Conservation (phyloP, 2,797 vertebrate species). For the Esox lucius region DNA sequence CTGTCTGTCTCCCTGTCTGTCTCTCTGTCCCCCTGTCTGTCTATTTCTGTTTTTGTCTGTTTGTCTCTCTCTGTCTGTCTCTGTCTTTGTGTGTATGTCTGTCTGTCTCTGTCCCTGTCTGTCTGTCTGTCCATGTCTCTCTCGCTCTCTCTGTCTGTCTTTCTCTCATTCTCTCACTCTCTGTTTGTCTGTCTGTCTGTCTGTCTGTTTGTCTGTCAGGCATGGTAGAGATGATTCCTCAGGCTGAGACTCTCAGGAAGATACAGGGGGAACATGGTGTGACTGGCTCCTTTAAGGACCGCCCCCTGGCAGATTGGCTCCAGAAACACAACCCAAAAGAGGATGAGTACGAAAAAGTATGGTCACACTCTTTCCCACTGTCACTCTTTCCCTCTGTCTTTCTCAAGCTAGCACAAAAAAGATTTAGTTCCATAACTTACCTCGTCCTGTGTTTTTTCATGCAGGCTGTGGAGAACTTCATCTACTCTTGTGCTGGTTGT, state of each 20-base stretch:
- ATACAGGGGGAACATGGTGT: slow-evolving; percentile 97
- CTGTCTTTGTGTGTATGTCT: too few relatives aligned
- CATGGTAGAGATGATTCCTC: slow-evolving; percentile 98
- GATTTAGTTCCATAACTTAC: background rate
- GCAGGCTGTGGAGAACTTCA: slow-evolving; percentile 97
- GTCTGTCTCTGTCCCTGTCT: background rate
- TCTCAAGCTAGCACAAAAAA: background rate
- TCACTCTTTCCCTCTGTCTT: background rate
- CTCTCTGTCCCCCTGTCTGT: too few relatives aligned
- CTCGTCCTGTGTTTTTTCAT: background rate
- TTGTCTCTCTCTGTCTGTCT: background rate
- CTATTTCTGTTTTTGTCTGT: background rate
- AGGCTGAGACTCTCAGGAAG: slow-evolving; percentile 91
- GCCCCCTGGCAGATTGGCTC: slow-evolving; percentile 91
- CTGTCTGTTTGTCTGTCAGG: slow-evolving; percentile 66
- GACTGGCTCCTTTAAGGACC: slow-evolving; percentile 95
- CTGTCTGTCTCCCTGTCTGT: background rate
- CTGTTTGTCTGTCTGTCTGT: background rate
- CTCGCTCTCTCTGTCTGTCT: too few relatives aligned
- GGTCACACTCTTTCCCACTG: background rate
- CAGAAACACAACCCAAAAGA: slow-evolving; percentile 94
- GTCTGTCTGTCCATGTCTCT: background rate
- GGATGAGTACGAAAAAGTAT: slow-evolving; percentile 94
- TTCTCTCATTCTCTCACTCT: background rate
- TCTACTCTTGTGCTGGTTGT: slow-evolving; percentile 95